Base-by-base conservation (phyloP, 2,888 invertebrate species). In the Caenorhabditis panamensis region DNA sequence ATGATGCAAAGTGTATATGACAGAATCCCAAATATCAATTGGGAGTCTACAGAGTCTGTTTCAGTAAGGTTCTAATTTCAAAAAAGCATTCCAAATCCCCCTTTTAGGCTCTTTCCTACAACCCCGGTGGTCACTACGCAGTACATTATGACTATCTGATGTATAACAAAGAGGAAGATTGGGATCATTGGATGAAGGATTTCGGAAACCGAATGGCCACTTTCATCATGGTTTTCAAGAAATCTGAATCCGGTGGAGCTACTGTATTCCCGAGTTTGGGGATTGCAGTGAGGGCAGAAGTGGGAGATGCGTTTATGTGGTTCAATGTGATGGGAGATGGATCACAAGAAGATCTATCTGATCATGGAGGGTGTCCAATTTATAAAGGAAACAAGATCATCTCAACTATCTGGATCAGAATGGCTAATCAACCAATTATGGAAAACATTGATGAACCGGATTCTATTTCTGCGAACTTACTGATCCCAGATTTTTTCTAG, bases 291-390 rank as follows among this genome's bases (percentile, higher is more conserved):
- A 63, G 75, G 8, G 84, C 89, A 1, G 56, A 79, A 4, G 64
- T 82, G 1, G 89, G 89, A 20, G 89, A 89, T 58, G 88, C 84
- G 8, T 64, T 88, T 20, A 53, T 89, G 16, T 89, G 89, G 89
- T 72, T 83, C 56, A 89, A 89, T 66, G 79, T 82, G 76, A 73
- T 82, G n/a, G 56, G 59, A 56, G 71, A 67, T 53, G n/a, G 13
- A 9, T 47, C 28, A 0, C 41, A 68, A 41, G 83, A 85, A 22
- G 54, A 67, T 4, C 51, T 58, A 20, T 77, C 86, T 0, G 59
- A 83, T 5, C 89, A 89, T 62, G 89, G 85, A 4, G 87, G 86
- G 0, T 89, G 89, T 76, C 88, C 89, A 22, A 85, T 89, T 26
- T 54, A 78, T 9, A 56, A 72, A 47, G 88, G 89, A 31, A 61